Base-by-base conservation (phyloP, 2,888 invertebrate species). In the Sphaeridia pumilis region DNA sequence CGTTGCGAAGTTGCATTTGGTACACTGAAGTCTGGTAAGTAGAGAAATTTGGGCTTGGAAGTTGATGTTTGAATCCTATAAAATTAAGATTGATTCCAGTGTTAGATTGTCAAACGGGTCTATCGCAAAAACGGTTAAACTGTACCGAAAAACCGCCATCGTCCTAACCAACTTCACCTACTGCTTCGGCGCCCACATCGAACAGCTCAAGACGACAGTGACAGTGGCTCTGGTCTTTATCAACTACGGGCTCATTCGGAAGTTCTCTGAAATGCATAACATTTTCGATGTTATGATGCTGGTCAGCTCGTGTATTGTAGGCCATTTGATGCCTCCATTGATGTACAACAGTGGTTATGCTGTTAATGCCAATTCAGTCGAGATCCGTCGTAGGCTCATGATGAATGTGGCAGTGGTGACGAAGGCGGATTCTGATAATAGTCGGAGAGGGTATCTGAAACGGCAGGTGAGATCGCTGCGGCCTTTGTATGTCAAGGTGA, bases 1-100 rank as follows among this genome's bases (percentile, higher is more conserved):
- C 46, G 3, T 46, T 46, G 20, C 46, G 34, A 31, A 46, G 46
- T 31, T 46, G 28, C 46, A 46, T 46, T 20, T 26, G 46, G 28
- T 46, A 34, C 31, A 46, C 46, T 2, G 20, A 46, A 46, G 7
- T 46, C 4, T 7, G 12, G 46, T 46, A 17, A 46, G 31, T 20
- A 22, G n/a, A n/a, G n/a, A n/a, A n/a, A n/a, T n/a, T n/a, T n/a
- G n/a, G n/a, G n/a, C n/a, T n/a, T n/a, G n/a, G n/a, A n/a, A n/a
- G n/a, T n/a, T n/a, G n/a, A n/a, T n/a, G n/a, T n/a, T n/a, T n/a
- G n/a, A n/a, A n/a, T n/a, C n/a, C n/a, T n/a, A n/a, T n/a, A n/a
- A n/a, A n/a, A n/a, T n/a, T n/a, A n/a, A n/a, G n/a, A n/a, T n/a
- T n/a, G n/a, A n/a, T n/a, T n/a, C n/a, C n/a, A n/a, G n/a, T n/a